These are phyloP conservation scores for Neelides sp. DNA, from an alignment of 1,140 invertebrate genomes.

Conservation along the genomic window DNA sequence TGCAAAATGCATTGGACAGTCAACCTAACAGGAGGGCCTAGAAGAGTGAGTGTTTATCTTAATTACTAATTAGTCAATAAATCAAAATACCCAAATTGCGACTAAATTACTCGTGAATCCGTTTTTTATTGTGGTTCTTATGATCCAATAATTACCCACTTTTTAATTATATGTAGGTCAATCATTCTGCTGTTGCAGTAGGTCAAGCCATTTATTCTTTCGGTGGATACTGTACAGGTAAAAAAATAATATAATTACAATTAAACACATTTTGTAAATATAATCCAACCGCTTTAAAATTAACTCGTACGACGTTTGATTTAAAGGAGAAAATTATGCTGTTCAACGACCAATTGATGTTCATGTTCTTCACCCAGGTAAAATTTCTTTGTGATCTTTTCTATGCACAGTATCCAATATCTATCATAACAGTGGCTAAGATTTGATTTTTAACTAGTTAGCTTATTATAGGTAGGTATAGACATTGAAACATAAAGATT, in stretches of 20 bases:
- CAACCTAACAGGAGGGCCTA: slow-evolving; percentile 64
- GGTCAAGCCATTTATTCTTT: slow-evolving; percentile 73
- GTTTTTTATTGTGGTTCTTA: too few species aligned
- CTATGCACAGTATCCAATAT: too few species aligned
- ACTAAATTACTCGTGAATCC: too few species aligned
- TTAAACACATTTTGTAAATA: background rate
- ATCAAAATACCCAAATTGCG: background rate
- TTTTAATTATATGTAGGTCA: slow-evolving; percentile 42
- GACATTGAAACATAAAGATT: too few species aligned
- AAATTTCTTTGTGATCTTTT: too few species aligned
- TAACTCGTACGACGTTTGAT: slow-evolving; percentile 13
- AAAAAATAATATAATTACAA: too few species aligned
- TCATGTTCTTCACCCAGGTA: slow-evolving; percentile 67
- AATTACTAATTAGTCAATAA: background rate
- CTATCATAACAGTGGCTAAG: too few species aligned
- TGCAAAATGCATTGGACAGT: slow-evolving; percentile 58
- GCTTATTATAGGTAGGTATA: too few species aligned
- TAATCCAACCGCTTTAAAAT: background rate
- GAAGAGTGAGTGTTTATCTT: slow-evolving; percentile 35
- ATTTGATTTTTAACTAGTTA: too few species aligned
- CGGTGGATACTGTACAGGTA: slow-evolving; percentile 71
- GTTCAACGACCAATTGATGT: slow-evolving; percentile 64
- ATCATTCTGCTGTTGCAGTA: slow-evolving; percentile 78
- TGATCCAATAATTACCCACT: too few species aligned
- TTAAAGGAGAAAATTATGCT: slow-evolving; percentile 51